Base-by-base conservation (phyloP, 2,888 invertebrate genomes). In the Scotopteryx bipunctaria region DNA sequence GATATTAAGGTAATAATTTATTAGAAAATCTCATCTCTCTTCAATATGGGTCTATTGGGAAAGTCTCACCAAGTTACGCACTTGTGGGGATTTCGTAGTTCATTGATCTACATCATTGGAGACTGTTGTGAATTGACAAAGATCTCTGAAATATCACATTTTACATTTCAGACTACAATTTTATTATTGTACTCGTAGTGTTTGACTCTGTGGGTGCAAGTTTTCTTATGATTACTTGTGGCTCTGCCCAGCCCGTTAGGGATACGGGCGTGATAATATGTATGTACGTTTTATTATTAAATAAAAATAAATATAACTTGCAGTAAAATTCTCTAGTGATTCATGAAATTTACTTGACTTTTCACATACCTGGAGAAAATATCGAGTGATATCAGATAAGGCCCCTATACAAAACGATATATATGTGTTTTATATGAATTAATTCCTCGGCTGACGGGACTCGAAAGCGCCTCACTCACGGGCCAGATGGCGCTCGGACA, bases 401-500 rank as follows among this genome's bases (percentile, higher is more conserved):
- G 58, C 63, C 70, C 71, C 63, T 57, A 59, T 59, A 63, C 72
- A 66, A 66, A 74, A 66, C 74, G 74, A n/a, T n/a, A n/a, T n/a
- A 76, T 79, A 75, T 78, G 78, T 83, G 83, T 89, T 86, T 87
- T 89, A 86, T 86, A 86, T 86, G 85, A 89, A 90, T 89, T 89
- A 88, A 89, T 89, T 89, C 89, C 68, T 81, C 87, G 86, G 84
- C 77, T 85, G 83, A 83, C 76, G 71, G 85, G 69, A 45, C 69
- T 69, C 81, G 68, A 89, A 89, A 89, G 86, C 88, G 81, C 73
- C 86, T 87, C 83, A 82, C 84, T 88, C 77, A 85, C 83, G 86
- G 86, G 79, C 89, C 90, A 90, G 88, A 89, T 89, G 89, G 83
- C 84, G 78, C 74, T 73, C 83, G 88, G 85, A 86, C 82, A 85